phyloP scores from a whole-genome alignment of 1,140 invertebrate genomes.

The Drosophila pectinifera region DNA sequence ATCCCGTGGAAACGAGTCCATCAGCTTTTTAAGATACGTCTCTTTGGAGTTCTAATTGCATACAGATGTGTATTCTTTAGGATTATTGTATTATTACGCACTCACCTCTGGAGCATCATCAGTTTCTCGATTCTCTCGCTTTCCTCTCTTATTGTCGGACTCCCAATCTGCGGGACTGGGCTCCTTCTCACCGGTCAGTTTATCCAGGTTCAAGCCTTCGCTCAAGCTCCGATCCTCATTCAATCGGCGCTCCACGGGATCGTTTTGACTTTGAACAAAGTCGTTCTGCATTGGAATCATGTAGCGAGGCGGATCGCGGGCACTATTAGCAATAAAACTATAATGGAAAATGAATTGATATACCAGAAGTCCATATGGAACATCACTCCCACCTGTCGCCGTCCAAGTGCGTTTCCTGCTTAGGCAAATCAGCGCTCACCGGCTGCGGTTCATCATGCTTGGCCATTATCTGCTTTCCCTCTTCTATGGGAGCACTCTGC shows the following conservation, averaged over 20 bases:
- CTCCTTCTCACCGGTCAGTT: slow-evolving; percentile 15
- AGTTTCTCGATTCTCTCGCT: slow-evolving; percentile 46
- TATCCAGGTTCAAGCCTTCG: slow-evolving; percentile 45
- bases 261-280: slow-evolving; percentile 37
- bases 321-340: slow-evolving; percentile 63
- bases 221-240: slow-evolving; percentile 36
- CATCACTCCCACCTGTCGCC: slow-evolving; percentile 51
- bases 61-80: not conserved
- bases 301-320: slow-evolving; percentile 54
- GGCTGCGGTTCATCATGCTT: slow-evolving; percentile 15
- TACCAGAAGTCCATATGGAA: not conserved
- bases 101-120: slow-evolving; percentile 64
- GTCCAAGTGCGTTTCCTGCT: slow-evolving; percentile 26
- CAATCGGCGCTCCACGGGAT: slow-evolving; percentile 24
- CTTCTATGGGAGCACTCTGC: not conserved
- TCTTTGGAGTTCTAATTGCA: slow-evolving; percentile 52
- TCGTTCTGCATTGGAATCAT: slow-evolving; percentile 44
- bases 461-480: not conserved
- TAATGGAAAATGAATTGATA: not conserved
- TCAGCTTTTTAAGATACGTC: slow-evolving; percentile 65
- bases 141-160: slow-evolving; percentile 32
- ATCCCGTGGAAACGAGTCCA: slow-evolving; percentile 72
- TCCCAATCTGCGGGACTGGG: not conserved
- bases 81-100: not conserved
- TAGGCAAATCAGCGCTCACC: not conserved